These are phyloP conservation scores for Lepidiolamprologus cunningtoni DNA, from an alignment of 2,113 vertebrate species.

Conservation along the genomic window DNA sequence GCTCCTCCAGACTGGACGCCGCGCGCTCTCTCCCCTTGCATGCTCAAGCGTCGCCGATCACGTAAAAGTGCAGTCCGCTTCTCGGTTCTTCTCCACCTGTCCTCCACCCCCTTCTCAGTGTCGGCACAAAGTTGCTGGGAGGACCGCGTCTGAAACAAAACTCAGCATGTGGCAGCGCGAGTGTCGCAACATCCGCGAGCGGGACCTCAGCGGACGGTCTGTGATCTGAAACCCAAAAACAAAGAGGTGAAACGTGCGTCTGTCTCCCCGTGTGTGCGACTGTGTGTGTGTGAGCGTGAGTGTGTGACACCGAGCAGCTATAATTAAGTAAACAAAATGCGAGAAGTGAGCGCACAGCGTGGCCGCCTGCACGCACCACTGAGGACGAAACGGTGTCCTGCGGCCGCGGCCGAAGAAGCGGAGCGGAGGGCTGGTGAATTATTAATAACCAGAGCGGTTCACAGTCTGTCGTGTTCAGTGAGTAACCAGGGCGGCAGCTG, in stretches of 20 bases:
- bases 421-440: constrained; percentile 69
- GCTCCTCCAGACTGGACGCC: constrained; percentile 30
- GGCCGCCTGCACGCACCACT: background rate
- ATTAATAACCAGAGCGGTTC: constrained; percentile 75
- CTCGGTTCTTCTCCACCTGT: constrained; percentile 41
- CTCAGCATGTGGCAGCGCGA: constrained; percentile 16
- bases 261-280: background rate
- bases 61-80: background rate
- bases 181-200: constrained; percentile 3
- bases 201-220: background rate
- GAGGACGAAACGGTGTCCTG: constrained; percentile 44
- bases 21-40: constrained; percentile 18
- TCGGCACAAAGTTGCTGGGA: constrained; percentile 15
- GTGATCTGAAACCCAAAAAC: background rate
- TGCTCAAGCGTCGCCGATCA: constrained; percentile 5
- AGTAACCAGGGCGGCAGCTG: constrained; percentile 76
- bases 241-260: background rate
- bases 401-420: constrained; percentile 59
- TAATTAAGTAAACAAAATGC: background rate
- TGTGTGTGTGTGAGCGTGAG: background rate
- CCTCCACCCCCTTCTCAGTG: constrained; percentile 52
- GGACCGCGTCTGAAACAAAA: background rate
- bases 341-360: background rate
- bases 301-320: background rate
- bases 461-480: constrained; percentile 72